phyloP scores from a whole-genome alignment of 2,888 invertebrate species.

The Eupithecia pulchellata region DNA sequence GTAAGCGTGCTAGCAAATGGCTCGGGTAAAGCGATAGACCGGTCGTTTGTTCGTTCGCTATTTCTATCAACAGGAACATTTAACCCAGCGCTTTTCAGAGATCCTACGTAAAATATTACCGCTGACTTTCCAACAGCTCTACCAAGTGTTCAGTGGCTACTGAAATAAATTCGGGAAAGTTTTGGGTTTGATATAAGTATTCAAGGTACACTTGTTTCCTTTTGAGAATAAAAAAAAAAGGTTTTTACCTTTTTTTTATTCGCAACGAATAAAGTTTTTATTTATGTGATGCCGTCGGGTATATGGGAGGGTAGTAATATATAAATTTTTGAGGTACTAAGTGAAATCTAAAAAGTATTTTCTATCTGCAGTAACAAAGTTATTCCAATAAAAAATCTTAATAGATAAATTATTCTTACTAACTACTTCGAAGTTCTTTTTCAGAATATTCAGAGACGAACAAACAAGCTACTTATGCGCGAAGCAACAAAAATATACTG shows the following conservation, averaged over 20 bases:
- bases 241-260: slow-evolving; percentile 1
- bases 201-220: slow-evolving; percentile 12
- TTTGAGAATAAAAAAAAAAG: too few relatives aligned
- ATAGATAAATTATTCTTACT: too few relatives aligned
- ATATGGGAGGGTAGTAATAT: background rate
- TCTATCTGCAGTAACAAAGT: background rate
- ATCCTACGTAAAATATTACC: slow-evolving; percentile 26
- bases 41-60: slow-evolving; percentile 28
- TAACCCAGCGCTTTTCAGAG: slow-evolving; percentile 16
- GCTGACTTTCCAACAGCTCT: background rate
- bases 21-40: slow-evolving; percentile 11
- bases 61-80: slow-evolving; percentile 31
- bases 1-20: slow-evolving; percentile 33
- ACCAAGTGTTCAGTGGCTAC: slow-evolving; percentile 10
- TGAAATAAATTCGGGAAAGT: slow-evolving; percentile 16
- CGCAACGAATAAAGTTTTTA: slow-evolving; percentile 10
- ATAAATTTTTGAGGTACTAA: background rate
- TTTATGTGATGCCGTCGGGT: background rate
- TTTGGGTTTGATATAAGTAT: slow-evolving; percentile 16
- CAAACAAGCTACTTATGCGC: background rate
- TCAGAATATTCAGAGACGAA: background rate
- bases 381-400: too few relatives aligned
- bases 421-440: background rate
- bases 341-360: background rate
- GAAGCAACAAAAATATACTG: background rate